These are phyloP conservation scores for Dryas iulia DNA, from an alignment of 1,140 invertebrate species.

Conservation along the genomic window DNA sequence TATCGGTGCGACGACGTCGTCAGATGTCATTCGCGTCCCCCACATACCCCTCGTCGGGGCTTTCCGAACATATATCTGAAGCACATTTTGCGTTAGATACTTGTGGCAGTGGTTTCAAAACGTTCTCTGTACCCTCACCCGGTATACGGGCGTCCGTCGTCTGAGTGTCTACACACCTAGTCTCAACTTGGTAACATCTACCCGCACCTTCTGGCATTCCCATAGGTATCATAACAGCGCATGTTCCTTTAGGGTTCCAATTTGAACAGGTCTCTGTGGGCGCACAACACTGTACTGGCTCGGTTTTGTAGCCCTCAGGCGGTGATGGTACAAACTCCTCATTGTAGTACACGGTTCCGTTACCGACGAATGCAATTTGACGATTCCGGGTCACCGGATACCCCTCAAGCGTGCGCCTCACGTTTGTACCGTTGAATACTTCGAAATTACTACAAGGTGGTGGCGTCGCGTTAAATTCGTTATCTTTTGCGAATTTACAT, in stretches of 20 bases:
- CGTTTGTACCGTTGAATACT: constrained; percentile 80
- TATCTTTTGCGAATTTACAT: constrained; percentile 80
- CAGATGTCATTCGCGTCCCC: constrained; percentile 86
- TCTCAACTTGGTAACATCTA: constrained; percentile 68
- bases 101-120: constrained; percentile 69
- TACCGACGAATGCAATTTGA: constrained; percentile 69
- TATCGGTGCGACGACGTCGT: constrained; percentile 81
- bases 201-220: constrained; percentile 59
- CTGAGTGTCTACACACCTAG: constrained; percentile 81
- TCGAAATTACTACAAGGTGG: constrained; percentile 64
- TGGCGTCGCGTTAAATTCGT: constrained; percentile 64
- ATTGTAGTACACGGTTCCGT: constrained; percentile 75
- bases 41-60: constrained; percentile 93
- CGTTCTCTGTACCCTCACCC: constrained; percentile 58
- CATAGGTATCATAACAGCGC: constrained; percentile 70
- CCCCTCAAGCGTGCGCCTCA: constrained; percentile 89
- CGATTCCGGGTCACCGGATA: constrained; percentile 83
- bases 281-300: constrained; percentile 65
- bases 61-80: constrained; percentile 86
- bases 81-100: constrained; percentile 73
- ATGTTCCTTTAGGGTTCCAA: constrained; percentile 71
- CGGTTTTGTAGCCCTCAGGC: constrained; percentile 84
- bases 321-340: constrained; percentile 86
- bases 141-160: constrained; percentile 74
- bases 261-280: constrained; percentile 56